Base-by-base conservation (phyloP, 2,888 invertebrate species). In the Lycocerus yunnanus region DNA sequence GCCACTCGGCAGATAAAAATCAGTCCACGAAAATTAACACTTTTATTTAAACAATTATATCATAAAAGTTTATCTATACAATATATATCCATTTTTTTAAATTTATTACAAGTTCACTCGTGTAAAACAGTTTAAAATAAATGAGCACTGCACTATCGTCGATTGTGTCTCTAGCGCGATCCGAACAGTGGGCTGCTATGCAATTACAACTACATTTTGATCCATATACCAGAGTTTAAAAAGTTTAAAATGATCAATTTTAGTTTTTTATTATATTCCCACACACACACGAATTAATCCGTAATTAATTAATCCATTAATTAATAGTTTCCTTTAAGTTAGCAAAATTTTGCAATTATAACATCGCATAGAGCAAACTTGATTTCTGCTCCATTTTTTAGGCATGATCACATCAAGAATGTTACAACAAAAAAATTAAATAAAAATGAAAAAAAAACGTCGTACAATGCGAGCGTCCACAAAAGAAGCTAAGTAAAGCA, bases 171-270 rank as follows among this genome's bases (percentile, higher is more conserved):
- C 80, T 78, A 83, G 83, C 83, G 83, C 84, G 85, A 86, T 86
- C 86, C 86, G 86, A 86, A 86, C 80, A 86, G 86, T 86, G 85
- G 82, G 85, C 85, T 83, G 81, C 84, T 83, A 83, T 83, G 81
- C 81, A 60, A 85, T 85, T 82, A 81, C 82, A 83, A 82, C 82
- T 84, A 83, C 84, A 83, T 82, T 63, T 79, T 83, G 84, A 84
- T 86, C 85, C 85, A 85, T 85, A 84, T 85, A 86, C 85, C 85
- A 83, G 84, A 84, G 77, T 80, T 74, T 73, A 69, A 72, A 77
- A 77, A 76, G 78, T 79, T 82, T 80, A 79, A 80, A 83, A 79
- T 79, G 76, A 79, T 75, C 77, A 76, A 74, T 79, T 63, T 63
- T 76, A 79, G 77, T 77, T 78, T 79, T 74, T 69, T 72, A 76